Base-by-base conservation (phyloP, 2,797 vertebrate species). In the Tragopan temminckii region DNA sequence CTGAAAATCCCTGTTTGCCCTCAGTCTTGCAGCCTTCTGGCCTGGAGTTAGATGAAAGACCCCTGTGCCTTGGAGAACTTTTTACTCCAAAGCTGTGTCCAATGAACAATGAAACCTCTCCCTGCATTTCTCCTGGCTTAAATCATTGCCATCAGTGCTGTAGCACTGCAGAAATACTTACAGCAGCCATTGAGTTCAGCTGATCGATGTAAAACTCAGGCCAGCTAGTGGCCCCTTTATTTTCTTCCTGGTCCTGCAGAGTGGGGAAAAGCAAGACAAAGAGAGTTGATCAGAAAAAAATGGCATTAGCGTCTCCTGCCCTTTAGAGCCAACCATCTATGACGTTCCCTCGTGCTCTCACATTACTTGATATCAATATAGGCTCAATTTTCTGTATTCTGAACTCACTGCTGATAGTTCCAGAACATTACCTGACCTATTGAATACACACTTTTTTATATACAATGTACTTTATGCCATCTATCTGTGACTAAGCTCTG, bases 141-240 rank as follows among this genome's bases (percentile, higher is more conserved):
- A 63, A 63, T 31, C 8, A 13, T 13, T 42, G 40, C 18, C 61
- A 63, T 14, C 27, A 21, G 61, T 63, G 61, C 40, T 57, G 19
- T n/a, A 38, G 63, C 59, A 8, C 9, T 76, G 78, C 72, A 90
- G 79, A 83, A 84, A 95, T 97, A 99, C 99, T 98, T 97, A 99
- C 99, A 98, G 99, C 99, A 98, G 99, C 99, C 99, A 99, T 99
- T 70, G 98, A 99, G 96, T 99, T 99, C 88, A 99, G 98, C 97
- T 99, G 99, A 97, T 99, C 99, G 1, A 99, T 99, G 97, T 99
- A 99, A 97, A 98, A 99, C 94, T 99, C 99, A 1, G 99, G 99
- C 99, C 99, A 99, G 96, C 99, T 99, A 85, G 99, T 99, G 57
- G 99, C 99, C 96, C 99, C 98, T 98, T 99, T 99, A 93, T 99